Conservation (phyloP, 1,140 invertebrate genomes). For the Andrena cerasifolii region DNA sequence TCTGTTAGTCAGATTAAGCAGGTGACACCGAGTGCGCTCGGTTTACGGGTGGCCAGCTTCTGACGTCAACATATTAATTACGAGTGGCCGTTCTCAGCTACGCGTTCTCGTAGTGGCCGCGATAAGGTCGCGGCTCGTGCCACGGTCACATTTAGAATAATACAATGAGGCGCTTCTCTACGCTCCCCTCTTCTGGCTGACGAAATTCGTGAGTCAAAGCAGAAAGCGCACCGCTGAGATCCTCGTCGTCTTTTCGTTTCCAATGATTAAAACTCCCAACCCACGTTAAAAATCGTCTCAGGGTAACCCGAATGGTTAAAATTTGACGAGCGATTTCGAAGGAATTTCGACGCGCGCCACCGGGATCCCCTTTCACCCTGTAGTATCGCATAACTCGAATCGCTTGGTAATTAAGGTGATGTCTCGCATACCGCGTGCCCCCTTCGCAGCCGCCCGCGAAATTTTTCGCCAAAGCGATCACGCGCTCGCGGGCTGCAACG, state of each 20-base stretch:
- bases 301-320: background rate
- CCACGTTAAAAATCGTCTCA: background rate
- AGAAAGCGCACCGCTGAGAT: too few species aligned
- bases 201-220: too few species aligned
- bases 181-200: too few species aligned
- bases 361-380: background rate
- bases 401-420: slow-evolving; percentile 41
- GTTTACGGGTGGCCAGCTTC: slow-evolving; percentile 10
- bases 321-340: background rate
- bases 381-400: slow-evolving; percentile 8
- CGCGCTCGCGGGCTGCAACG: background rate
- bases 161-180: too few species aligned
- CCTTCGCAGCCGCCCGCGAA: background rate
- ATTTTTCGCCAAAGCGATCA: background rate
- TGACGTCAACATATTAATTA: slow-evolving; percentile 36
- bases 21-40: slow-evolving; percentile 40
- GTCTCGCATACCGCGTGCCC: slow-evolving; percentile 7
- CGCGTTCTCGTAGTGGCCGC: background rate
- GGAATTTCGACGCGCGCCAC: background rate
- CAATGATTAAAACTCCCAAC: too few species aligned
- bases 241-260: too few species aligned
- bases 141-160: too few species aligned
- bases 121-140: too few species aligned
- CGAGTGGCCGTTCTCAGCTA: background rate
- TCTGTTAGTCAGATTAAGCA: slow-evolving; percentile 65